Evolutionary conservation across 2,113 vertebrate species (phyloP).

Genomic region (Falcunculus frontatus): DNA sequence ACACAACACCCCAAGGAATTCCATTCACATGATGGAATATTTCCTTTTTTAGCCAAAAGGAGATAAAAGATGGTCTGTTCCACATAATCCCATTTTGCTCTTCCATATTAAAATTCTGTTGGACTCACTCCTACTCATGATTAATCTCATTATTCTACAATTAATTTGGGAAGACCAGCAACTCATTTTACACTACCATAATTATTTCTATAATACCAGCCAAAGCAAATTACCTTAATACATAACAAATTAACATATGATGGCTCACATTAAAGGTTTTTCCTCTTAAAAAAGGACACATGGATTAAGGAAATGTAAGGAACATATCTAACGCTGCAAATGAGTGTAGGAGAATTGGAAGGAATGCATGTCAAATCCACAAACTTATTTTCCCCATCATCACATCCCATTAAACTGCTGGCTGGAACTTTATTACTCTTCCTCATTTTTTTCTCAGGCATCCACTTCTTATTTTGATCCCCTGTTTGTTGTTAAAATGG

Average conservation of each 20-base stretch:
- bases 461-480: neutral
- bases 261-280: neutral
- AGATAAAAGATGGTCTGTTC: neutral
- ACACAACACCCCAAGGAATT: neutral
- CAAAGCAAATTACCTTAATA: slow-evolving; percentile 23
- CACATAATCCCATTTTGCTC: neutral
- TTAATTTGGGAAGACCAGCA: slow-evolving; percentile 2
- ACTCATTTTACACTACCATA: neutral
- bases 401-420: slow-evolving; percentile 9
- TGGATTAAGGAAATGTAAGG: neutral
- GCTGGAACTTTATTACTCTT: neutral
- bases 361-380: neutral
- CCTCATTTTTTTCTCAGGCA: neutral
- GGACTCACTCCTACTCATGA: neutral
- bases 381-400: neutral
- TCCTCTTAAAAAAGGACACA: neutral
- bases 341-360: neutral
- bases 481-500: neutral
- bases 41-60: neutral
- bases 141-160: slow-evolving; percentile 16
- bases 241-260: neutral
- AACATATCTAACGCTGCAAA: neutral
- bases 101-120: neutral
- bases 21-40: neutral
- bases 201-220: slow-evolving; percentile 3